Conservation (phyloP, 92 coral and sea anemone genomes). For the Parazoanthus atlanticus region DNA sequence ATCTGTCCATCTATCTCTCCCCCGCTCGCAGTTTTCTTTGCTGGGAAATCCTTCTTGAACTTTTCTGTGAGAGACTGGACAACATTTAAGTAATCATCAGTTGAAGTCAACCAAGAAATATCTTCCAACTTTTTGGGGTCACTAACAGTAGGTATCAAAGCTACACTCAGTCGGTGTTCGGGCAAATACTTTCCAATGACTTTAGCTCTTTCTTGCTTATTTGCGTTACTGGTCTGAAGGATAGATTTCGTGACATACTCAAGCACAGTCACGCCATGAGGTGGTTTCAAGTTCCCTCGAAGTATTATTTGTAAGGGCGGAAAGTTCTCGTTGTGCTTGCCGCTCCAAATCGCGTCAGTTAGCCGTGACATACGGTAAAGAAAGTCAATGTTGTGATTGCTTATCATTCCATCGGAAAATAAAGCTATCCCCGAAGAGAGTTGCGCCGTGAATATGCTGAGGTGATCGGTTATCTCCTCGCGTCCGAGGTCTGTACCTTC, state of each 20-base stretch:
- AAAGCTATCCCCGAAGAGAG: conserved; percentile 62
- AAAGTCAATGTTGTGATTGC: conserved; percentile 49
- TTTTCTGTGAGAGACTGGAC: conserved; percentile 10
- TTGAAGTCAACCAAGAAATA: conserved; percentile 13
- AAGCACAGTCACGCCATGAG: conserved; percentile 23
- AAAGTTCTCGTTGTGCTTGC: conserved; percentile 44
- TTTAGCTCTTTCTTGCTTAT: conserved; percentile 34
- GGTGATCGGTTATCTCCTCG: conserved; percentile 47
- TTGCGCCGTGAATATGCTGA: conserved; percentile 65
- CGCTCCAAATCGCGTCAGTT: conserved; percentile 42
- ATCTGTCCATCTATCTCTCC: conserved; percentile 44
- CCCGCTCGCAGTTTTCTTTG: conserved; percentile 48
- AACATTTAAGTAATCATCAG: conserved; percentile 15
- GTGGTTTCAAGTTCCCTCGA: conserved; percentile 44
- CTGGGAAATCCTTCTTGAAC: conserved; percentile 7
- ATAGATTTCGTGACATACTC: conserved; percentile 42
- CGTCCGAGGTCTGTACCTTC: conserved; percentile 63
- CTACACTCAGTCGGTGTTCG: conserved; percentile 43
- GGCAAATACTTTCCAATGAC: conserved; percentile 55
- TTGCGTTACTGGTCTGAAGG: background rate
- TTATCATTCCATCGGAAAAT: conserved; percentile 43
- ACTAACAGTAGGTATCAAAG: conserved; percentile 48
- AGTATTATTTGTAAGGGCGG: conserved; percentile 54
- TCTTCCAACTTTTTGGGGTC: conserved; percentile 42
- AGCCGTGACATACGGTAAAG: conserved; percentile 60